Base-by-base conservation (phyloP, 2,113 vertebrate species). In the Polypterus senegalus region DNA sequence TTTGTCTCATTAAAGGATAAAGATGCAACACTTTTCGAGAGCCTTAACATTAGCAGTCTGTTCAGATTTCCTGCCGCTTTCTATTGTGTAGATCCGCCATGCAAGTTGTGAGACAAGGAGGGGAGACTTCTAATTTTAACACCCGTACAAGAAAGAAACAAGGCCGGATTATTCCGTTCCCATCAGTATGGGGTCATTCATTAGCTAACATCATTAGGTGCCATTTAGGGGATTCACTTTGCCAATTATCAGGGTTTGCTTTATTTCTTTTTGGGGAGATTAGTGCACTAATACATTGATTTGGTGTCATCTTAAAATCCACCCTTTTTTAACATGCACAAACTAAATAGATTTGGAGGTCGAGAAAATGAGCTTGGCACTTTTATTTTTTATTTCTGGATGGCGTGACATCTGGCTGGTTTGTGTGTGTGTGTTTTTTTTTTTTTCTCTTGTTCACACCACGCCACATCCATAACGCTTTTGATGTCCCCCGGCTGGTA, bases 161-260 rank as follows among this genome's bases (percentile, higher is more conserved):
- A 73, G 82, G 77, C 70, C 72, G 82, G 83, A 83, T 87, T 83
- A 84, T 57, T 76, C 69, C 69, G 80, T 86, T 87, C 85, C 85
- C 85, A 87, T 76, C 85, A 71, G 83, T 82, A 86, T 86, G 85
- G 75, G 82, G 80, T 79, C 77, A 61, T 74, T 83, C 73, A 77
- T 66, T 69, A 67, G 73, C 77, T 84, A 77, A 82, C 83, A 77
- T 81, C 84, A 85, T 85, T 82, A 86, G 77, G 65, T n/a, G 58
- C 79, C 70, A 74, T 83, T 82, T 83, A 79, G 78, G 78, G 65
- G 61, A 69, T 67, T 71, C 48, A 74, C 74, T 73, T 74, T 76
- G 76, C 65, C 70, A 63, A 72, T 76, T 77, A 64, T 69, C 67
- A 48, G 9, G 59, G 47, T 47, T 9, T 65, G 74, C 76, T 73